Evolutionary conservation across 2,888 invertebrate genomes (phyloP).

Genomic region (Notodromas monacha): DNA sequence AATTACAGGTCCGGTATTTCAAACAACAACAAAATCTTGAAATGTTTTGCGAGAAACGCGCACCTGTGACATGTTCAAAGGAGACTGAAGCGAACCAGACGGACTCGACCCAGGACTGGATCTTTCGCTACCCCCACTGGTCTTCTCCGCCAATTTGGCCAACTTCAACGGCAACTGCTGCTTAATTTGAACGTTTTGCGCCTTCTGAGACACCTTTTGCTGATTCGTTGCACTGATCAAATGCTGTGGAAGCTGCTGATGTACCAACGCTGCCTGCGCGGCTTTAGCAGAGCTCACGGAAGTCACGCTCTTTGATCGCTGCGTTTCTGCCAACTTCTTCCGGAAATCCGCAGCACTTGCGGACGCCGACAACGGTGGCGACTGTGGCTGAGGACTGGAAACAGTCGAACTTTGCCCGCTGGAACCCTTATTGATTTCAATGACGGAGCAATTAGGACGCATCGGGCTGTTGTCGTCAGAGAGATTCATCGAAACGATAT

Average conservation of each 20-base stretch:
- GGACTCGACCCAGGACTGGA: conserved; percentile 2
- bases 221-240: conserved; percentile 44
- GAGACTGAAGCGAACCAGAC: conserved; percentile 2
- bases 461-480: too few relatives aligned
- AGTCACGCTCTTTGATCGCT: conserved; percentile 8
- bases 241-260: conserved; percentile 37
- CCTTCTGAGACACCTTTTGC: conserved; percentile 26
- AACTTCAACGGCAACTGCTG: conserved; percentile 67
- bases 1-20: too few relatives aligned
- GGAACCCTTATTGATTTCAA: too few relatives aligned
- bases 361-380: too few relatives aligned
- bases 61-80: too few relatives aligned
- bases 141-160: conserved; percentile 19
- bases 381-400: conserved; percentile 8
- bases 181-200: conserved; percentile 26
- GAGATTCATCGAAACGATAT: conserved; percentile 18
- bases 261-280: too few relatives aligned
- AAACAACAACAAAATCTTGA: too few relatives aligned
- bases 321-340: conserved; percentile 9
- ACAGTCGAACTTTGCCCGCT: conserved; percentile 2
- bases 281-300: too few relatives aligned
- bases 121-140: not conserved
- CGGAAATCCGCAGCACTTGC: conserved; percentile 10
- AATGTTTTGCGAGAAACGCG: too few relatives aligned
- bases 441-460: too few relatives aligned